Base-by-base conservation (phyloP, 2,797 vertebrate genomes). In the Myotis daubentonii region DNA sequence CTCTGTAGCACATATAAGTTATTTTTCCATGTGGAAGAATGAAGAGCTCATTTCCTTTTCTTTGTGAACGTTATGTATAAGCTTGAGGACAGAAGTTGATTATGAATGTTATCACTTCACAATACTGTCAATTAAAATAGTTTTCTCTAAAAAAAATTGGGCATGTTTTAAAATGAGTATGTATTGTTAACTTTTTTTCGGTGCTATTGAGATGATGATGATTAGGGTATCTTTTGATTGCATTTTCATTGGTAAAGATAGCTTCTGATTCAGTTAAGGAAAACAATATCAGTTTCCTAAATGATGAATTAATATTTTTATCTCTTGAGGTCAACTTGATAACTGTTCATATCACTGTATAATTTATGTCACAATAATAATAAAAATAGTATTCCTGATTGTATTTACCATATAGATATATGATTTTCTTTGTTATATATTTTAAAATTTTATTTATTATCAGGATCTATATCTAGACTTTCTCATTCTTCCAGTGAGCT, bases 1-100 rank as follows among this genome's bases (percentile, higher is more conserved):
- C 84, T 94, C 94, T 96, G 82, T 97, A 97, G 92, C 83, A 44
- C 96, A 96, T 95, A 49, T 57, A 97, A 95, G 78, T 96, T 95
- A 57, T 96, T 97, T 98, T 92, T 97, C 94, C 92, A 74, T 72
- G 49, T 7, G 11, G 95, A 89, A 95, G 71, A 92, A 95, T 95
- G 94, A 93, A 79, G 0, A 74, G 51, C 10, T 90, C 0, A 16
- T 95, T 95, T 95, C 47, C 4, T 71, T 19, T 10, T 87, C 93
- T 97, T 87, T 82, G 49, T 95, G 51, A 78, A 5, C 74, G n/a
- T 97, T 96, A 28, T 68, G 1, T 41, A 49, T 30, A 94, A 78
- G 13, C 33, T 88, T 38, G 12, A 71, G n/a, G 30, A 33, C 0
- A 92, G 22, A 81, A 75, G 10, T 85, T 91, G 33, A 71, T 95